These are phyloP conservation scores for Argopecten irradians DNA, from an alignment of 1,140 invertebrate species.

Conservation along the genomic window DNA sequence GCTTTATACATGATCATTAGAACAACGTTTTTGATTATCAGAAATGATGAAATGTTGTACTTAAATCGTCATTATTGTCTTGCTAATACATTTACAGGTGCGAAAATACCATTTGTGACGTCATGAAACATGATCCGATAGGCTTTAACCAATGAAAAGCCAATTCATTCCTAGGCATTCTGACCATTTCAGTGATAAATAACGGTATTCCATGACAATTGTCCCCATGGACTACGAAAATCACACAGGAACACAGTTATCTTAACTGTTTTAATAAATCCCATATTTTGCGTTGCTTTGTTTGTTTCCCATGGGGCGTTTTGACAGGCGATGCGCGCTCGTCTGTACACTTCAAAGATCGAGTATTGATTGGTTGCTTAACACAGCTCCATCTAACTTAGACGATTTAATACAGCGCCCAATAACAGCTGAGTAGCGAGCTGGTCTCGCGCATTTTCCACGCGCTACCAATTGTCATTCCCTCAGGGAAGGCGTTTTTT, in stretches of 20 bases:
- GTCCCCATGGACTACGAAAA: not conserved
- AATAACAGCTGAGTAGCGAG: constrained; percentile 8
- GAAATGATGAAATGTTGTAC: no score
- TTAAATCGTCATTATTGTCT: no score
- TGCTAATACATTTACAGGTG: not conserved
- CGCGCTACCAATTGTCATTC: not conserved
- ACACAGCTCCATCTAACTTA: not conserved
- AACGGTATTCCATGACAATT: not conserved
- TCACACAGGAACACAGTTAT: not conserved
- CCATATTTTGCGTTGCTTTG: not conserved
- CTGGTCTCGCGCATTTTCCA: not conserved
- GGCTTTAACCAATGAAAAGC: not conserved
- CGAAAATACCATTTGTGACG: not conserved
- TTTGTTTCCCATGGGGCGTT: not conserved
- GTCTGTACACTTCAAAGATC: not conserved
- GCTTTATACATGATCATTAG: no score
- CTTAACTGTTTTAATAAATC: constrained; percentile 17
- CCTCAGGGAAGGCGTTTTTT: not conserved
- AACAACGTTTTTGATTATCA: no score
- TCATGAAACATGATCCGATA: not conserved
- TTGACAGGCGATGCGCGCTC: not conserved
- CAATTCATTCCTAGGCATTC: not conserved
- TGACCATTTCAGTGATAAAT: not conserved
- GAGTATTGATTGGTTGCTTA: not conserved
- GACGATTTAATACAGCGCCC: not conserved